phyloP scores from a whole-genome alignment of 2,888 invertebrate genomes.

The Gastracanthus pulcherrimus region DNA sequence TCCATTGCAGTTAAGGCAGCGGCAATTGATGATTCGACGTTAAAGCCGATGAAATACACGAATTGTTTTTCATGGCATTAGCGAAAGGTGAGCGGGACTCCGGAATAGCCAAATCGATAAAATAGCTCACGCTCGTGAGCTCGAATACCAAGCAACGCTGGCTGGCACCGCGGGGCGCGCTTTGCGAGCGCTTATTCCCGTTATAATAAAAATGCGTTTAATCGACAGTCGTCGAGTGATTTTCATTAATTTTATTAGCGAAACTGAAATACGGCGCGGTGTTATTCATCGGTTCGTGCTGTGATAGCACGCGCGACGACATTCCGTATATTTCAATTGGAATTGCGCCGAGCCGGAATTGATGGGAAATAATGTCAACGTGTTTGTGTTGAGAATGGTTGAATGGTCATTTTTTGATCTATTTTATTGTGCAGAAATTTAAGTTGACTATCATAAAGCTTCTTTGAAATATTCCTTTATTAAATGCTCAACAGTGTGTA shows the following conservation, averaged over 20 bases:
- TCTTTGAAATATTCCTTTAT: no score
- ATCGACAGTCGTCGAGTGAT: neutral
- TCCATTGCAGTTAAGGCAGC: slow-evolving; percentile 4
- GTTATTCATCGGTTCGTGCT: neutral
- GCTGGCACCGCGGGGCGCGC: no score
- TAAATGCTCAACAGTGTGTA: no score
- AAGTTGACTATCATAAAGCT: no score
- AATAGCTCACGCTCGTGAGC: neutral
- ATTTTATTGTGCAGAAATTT: no score
- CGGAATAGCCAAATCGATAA: slow-evolving; percentile 16
- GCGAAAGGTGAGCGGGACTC: neutral
- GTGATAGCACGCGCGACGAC: neutral
- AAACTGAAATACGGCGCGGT: neutral
- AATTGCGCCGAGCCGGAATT: neutral
- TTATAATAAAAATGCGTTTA: neutral
- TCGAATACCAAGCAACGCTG: slow-evolving; percentile 1
- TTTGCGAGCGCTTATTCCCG: no score
- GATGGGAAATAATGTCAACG: neutral
- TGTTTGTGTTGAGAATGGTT: no score
- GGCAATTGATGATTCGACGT: slow-evolving; percentile 41
- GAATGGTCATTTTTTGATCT: no score
- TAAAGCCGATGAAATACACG: slow-evolving; percentile 49
- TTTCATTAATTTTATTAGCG: slow-evolving; percentile 10
- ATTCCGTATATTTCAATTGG: neutral
- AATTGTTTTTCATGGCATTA: slow-evolving; percentile 49